Base-by-base conservation (phyloP, 2,797 vertebrate genomes). In the Muraenolepis orangiensis region DNA sequence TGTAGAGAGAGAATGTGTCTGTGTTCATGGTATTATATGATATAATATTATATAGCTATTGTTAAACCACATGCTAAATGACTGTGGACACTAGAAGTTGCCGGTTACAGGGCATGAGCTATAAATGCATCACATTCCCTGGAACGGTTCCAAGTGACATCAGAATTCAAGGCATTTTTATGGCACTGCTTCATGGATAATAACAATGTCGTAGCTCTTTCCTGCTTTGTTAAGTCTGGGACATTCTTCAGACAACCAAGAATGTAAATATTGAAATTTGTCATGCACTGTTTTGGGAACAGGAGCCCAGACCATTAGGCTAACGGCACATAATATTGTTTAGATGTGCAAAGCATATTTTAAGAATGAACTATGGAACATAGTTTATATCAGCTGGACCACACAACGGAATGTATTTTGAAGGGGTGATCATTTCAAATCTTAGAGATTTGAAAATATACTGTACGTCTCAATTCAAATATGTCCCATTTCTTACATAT, bases 261-360 rank as follows among this genome's bases (percentile, higher is more conserved):
- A 91, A 92, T 94, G 94, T 95, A 96, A 97, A 96, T 96, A 95
- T 96, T 96, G 93, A 96, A 95, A 93, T 82, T 82, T 91, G 91
- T 91, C 91, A 91, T 91, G 87, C 85, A 89, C 86, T 88, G 90
- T 72, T 67, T 81, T 72, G 82, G 89, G 82, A 86, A 88, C 85
- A 86, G 81, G 81, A 90, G 91, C 75, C 69, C 83, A 88, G 87
- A 74, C 81, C 82, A 81, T 83, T 85, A 81, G 82, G 74, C 82
- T 85, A 83, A 85, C 82, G 80, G 83, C 80, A 79, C 88, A 91
- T 89, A 91, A 90, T 86, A 89, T 93, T 91, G 85, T 93, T 91
- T 68, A 78, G 89, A 82, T 83, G 91, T 90, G 87, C 83, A 85
- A 88, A 81, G 73, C 84, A 90, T 80, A 77, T 85, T 83, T 71